Conservation (phyloP, 2,797 vertebrate species). For the Platyrinchus mystaceus region DNA sequence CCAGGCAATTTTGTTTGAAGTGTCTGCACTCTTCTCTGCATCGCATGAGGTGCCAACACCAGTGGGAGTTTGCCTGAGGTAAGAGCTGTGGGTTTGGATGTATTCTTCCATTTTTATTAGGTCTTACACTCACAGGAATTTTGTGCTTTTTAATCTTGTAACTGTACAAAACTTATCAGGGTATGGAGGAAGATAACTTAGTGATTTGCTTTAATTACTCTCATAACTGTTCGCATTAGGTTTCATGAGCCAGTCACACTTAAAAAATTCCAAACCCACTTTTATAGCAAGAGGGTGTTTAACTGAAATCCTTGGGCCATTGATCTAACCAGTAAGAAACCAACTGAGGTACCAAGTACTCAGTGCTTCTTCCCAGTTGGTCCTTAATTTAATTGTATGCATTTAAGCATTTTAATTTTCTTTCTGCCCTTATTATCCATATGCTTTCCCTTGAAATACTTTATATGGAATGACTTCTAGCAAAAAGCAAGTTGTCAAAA, state of each 20-base stretch:
- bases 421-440: neutral
- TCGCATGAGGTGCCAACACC: constrained; percentile 59
- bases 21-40: constrained; percentile 54
- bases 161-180: constrained; percentile 26
- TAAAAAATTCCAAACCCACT: neutral
- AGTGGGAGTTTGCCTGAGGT: constrained; percentile 68
- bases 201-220: constrained; percentile 52
- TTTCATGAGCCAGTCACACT: neutral
- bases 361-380: neutral
- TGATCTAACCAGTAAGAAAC: neutral
- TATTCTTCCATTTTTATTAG: constrained; percentile 67
- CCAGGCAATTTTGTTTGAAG: constrained; percentile 67
- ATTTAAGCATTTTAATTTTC: neutral
- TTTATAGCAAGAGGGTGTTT: neutral
- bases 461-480: neutral
- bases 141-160: constrained; percentile 61
- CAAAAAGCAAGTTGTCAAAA: neutral
- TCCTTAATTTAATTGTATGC: neutral
- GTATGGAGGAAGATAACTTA: constrained; percentile 18
- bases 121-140: constrained; percentile 59
- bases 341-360: neutral
- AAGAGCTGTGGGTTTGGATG: constrained; percentile 64
- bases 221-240: neutral
- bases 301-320: neutral
- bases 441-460: neutral